These are phyloP conservation scores for Rhopalosiphum maidis DNA, from an alignment of 1,140 invertebrate species.

Conservation along the genomic window DNA sequence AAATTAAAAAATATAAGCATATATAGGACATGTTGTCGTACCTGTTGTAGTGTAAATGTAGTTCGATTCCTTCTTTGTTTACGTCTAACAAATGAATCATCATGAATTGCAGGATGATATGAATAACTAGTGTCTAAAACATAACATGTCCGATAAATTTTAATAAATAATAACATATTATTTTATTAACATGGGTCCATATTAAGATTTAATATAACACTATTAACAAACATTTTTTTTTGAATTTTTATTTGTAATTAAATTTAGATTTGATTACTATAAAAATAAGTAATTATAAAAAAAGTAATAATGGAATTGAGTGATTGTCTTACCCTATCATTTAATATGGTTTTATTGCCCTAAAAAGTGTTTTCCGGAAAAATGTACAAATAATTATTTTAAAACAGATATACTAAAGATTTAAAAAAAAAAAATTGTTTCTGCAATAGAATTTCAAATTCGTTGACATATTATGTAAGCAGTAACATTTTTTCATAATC, in stretches of 20 bases:
- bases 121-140: conserved; percentile 85
- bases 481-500: neutral
- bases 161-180: neutral
- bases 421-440: neutral
- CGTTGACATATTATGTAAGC: neutral
- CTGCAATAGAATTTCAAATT: neutral
- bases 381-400: neutral
- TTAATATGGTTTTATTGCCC: too few relatives aligned
- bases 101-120: conserved; percentile 92
- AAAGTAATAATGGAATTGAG: neutral
- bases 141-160: conserved; percentile 58
- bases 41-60: conserved; percentile 95
- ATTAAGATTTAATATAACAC: neutral
- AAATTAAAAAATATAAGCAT: neutral
- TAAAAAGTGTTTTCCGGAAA: neutral
- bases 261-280: neutral
- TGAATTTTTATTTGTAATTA: too few relatives aligned
- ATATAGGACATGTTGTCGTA: conserved; percentile 63
- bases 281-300: neutral
- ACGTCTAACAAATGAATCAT: conserved; percentile 93
- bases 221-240: neutral
- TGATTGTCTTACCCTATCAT: neutral
- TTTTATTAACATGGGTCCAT: neutral
- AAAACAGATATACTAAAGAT: neutral
- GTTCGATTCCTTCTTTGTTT: conserved; percentile 95